Evolutionary conservation across 1,140 invertebrate genomes (phyloP).

Genomic region (Zaprionus tsacasi): DNA sequence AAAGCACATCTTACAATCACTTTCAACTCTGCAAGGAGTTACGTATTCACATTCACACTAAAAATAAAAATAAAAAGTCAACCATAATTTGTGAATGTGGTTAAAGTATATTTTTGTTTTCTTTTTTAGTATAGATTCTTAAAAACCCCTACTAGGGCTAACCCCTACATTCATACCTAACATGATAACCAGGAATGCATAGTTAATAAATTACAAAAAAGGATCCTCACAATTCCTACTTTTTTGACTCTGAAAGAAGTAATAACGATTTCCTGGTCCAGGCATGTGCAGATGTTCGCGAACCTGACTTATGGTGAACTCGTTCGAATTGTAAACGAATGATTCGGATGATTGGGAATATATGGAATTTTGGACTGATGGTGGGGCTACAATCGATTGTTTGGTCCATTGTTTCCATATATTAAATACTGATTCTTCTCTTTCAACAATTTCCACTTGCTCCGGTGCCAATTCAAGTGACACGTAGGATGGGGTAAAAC

Average conservation of each 20-base stretch:
- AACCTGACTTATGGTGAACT: slow-evolving; percentile 53
- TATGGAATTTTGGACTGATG: background rate
- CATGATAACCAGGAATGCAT: no score
- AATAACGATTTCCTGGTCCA: slow-evolving; percentile 65
- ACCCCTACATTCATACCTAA: no score
- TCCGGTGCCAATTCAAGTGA: background rate
- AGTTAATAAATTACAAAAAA: no score
- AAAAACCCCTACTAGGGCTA: no score
- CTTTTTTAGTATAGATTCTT: no score
- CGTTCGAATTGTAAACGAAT: slow-evolving; percentile 56
- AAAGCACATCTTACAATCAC: no score
- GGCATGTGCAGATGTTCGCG: slow-evolving; percentile 48
- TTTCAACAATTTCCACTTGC: background rate
- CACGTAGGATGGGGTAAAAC: background rate
- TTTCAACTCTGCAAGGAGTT: no score
- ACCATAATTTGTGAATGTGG: no score
- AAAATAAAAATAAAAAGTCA: no score
- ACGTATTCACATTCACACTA: no score
- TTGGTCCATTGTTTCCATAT: background rate
- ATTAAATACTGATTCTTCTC: background rate
- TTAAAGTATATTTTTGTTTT: no score
- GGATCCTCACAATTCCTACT: no score
- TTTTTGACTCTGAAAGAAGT: slow-evolving; percentile 50
- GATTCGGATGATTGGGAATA: background rate
- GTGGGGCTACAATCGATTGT: background rate